Base-by-base conservation (phyloP, 2,113 vertebrate species). In the Rissa tridactyla region DNA sequence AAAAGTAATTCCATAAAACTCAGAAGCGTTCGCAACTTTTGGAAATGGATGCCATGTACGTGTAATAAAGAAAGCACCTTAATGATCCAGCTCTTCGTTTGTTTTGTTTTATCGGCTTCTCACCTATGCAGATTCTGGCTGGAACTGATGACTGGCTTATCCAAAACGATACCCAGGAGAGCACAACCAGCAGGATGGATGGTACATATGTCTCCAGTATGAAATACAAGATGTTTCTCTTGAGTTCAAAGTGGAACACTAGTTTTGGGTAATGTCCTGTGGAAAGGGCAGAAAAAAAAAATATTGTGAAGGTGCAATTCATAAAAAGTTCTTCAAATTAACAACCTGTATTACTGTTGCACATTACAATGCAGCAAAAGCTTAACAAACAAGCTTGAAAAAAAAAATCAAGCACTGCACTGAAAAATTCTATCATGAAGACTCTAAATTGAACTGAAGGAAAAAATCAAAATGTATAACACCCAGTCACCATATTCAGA, bases 121-220 rank as follows among this genome's bases (percentile, higher is more conserved):
- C 98, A 99, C 99, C 99, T 97, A 99, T 99, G 94, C 99, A 99
- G 91, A 99, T 98, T 71, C 99, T 98, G 80, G 99, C 99, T 80
- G 99, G 99, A 87, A 99, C 99, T 5, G 99, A 99, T 27, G 99
- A 98, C 82, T 99, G 98, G 38, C 99, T 99, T 92, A 99, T 99
- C 99, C 99, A 99, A 95, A 99, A 99, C 0, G 99, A 99, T 19
- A 99, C 99, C 99, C 99, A 99, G 22, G 99, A 99, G 66, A 99
- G 98, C 20, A 99, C 99, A 27, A 99, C 99, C 71, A 99, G 97
- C 30, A 99, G 98, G 95, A 98, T 99, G 15, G 99, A 99, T 55
- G 99, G 99, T 10, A 99, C 99, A 5, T 99, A 99, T 0, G 99
- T 99, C 97, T 99, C 99, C 65, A 99, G 94, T 95, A 99, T 99